Percentiles rank a stretch among this genome's conserved stretches.
phyloP scores from a whole-genome alignment of 2,113 vertebrate species.

The Oreocharis arfaki region DNA sequence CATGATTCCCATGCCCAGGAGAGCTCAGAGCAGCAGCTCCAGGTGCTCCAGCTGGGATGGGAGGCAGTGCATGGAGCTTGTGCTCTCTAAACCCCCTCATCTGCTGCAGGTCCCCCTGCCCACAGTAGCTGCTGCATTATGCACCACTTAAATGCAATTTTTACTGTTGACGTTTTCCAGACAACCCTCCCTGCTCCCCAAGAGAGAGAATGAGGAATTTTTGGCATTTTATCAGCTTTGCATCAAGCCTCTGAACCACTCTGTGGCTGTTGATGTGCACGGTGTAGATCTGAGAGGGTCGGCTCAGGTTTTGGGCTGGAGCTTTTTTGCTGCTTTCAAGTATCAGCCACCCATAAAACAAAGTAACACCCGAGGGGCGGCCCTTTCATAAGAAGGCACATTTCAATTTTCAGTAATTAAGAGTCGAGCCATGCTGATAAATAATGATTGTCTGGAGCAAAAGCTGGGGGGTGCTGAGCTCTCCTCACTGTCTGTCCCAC shows the following conservation, averaged over 20 bases:
- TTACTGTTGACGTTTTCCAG: conserved; percentile 82
- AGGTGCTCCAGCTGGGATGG: not conserved
- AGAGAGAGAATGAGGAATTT: conserved; percentile 71
- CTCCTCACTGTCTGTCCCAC: conserved; percentile 16
- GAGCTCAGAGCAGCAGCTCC: not conserved
- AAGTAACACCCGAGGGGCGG: not conserved
- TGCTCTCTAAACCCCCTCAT: not conserved
- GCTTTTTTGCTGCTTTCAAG: not conserved
- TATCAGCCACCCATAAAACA: conserved; percentile 26
- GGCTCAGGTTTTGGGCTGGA: conserved; percentile 18
- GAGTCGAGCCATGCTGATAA: not conserved
- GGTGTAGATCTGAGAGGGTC: not conserved
- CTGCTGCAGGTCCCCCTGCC: conserved; percentile 38
- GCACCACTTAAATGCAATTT: conserved; percentile 77
- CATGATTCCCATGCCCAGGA: fast-evolving
- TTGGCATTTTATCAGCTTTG: conserved; percentile 76
- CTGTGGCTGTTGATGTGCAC: conserved; percentile 19
- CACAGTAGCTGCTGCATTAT: conserved; percentile 74
- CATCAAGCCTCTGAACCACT: conserved; percentile 59
- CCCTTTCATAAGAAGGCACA: not conserved
- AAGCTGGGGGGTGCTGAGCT: not conserved
- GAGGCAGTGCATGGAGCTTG: not conserved
- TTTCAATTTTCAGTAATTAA: not conserved
- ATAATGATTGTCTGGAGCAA: not conserved
- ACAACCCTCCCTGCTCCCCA: conserved; percentile 49